Conservation (phyloP, 1,140 invertebrate species). For the Spodoptera frugiperda region DNA sequence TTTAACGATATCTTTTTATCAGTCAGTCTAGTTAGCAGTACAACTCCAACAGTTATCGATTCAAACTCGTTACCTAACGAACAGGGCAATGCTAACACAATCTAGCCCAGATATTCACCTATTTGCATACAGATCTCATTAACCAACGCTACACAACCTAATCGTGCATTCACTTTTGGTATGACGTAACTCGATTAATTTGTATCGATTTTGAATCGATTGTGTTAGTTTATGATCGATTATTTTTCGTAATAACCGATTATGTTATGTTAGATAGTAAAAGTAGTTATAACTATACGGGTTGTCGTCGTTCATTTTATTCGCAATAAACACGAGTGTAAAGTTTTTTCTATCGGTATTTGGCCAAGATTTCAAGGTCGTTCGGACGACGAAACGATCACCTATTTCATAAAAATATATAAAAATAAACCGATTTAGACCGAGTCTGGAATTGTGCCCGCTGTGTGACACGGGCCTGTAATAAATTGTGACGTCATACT, state of each 20-base stretch:
- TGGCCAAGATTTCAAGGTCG: constrained; percentile 8
- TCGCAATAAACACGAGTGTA: background rate
- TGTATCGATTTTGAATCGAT: constrained; percentile 10
- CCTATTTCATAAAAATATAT: constrained; percentile 15
- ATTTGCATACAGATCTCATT: constrained; percentile 59
- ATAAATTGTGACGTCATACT: background rate
- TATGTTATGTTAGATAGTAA: background rate
- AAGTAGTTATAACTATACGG: background rate
- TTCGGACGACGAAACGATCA: constrained; percentile 13
- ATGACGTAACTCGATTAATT: constrained; percentile 27
- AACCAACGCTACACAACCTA: constrained; percentile 11
- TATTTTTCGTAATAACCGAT: constrained; percentile 12
- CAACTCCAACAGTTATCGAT: constrained; percentile 18
- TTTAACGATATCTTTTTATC: constrained; percentile 14
- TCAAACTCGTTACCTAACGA: constrained; percentile 60
- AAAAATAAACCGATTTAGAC: constrained; percentile 2
- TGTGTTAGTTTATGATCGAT: background rate
- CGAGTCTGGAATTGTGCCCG: constrained; percentile 17
- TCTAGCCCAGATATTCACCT: constrained; percentile 61
- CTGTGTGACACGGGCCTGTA: background rate
- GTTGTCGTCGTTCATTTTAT: background rate
- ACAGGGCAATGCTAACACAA: constrained; percentile 57
- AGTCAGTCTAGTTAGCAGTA: constrained; percentile 6
- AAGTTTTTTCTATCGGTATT: background rate
- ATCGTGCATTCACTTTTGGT: constrained; percentile 34